Conservation (phyloP, 2,888 invertebrate species). For the Pristionchus entomophagus region DNA sequence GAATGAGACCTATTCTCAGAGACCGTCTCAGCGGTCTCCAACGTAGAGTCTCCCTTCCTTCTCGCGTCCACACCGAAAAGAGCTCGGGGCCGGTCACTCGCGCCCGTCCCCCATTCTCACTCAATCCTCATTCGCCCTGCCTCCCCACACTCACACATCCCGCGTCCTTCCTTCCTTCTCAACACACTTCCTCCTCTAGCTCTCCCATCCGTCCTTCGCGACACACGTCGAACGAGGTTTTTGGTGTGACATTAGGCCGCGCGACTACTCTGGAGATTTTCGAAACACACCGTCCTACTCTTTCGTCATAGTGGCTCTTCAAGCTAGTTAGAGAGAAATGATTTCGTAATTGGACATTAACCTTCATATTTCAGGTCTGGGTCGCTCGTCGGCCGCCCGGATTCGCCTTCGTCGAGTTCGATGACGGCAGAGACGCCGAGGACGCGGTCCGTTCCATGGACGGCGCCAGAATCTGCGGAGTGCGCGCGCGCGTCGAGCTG, state of each 20-base stretch:
- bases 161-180: slow-evolving; percentile 37
- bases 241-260: neutral
- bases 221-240: slow-evolving; percentile 28
- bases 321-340: neutral
- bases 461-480: slow-evolving; percentile 79
- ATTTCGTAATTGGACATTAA: neutral
- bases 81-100: neutral
- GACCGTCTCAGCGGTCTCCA: slow-evolving; percentile 47
- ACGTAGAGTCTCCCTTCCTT: slow-evolving; percentile 25
- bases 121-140: neutral
- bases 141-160: slow-evolving; percentile 32
- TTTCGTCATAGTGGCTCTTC: slow-evolving; percentile 23
- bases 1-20: slow-evolving; percentile 45
- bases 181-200: slow-evolving; percentile 22
- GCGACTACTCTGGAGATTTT: slow-evolving; percentile 10
- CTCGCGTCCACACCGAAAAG: neutral
- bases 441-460: slow-evolving; percentile 77
- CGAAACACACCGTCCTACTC: neutral
- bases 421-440: slow-evolving; percentile 85
- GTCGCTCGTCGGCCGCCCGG: slow-evolving; percentile 92
- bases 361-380: slow-evolving; percentile 80
- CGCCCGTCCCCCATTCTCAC: neutral
- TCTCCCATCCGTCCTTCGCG: slow-evolving; percentile 37
- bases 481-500: slow-evolving; percentile 77
- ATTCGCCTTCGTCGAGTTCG: slow-evolving; percentile 78